A percentile compares a stretch with the other conserved stretches of the same genome.
phyloP scores from a whole-genome alignment of 2,888 invertebrate genomes.

The Aproaerema taeniolella region DNA sequence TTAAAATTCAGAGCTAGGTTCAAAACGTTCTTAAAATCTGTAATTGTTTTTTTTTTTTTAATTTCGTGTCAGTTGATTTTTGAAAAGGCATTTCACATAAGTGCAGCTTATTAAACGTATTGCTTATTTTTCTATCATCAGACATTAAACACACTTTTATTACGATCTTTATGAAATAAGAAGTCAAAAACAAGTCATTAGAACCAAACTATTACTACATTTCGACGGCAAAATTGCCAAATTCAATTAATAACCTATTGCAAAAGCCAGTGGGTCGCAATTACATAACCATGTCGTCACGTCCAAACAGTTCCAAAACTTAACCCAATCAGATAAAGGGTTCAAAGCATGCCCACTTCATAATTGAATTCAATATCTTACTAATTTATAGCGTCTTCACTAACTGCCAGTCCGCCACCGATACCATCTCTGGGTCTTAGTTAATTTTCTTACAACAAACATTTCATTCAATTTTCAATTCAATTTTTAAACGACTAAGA shows the following conservation, averaged over 20 bases:
- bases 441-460: constrained; percentile 21
- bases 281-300: constrained; percentile 22
- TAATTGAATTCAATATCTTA: constrained; percentile 51
- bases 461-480: background rate
- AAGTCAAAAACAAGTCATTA: too few species aligned
- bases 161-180: too few species aligned
- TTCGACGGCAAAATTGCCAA: too few species aligned
- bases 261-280: background rate
- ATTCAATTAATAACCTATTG: constrained; percentile 2
- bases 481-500: background rate
- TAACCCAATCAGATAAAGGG: constrained; percentile 16
- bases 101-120: too few species aligned
- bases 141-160: too few species aligned
- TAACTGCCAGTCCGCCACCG: constrained; percentile 27
- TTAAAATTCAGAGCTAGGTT: too few species aligned
- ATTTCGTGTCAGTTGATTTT: too few species aligned
- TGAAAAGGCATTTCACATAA: too few species aligned
- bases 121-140: too few species aligned
- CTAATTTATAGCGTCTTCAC: constrained; percentile 51
- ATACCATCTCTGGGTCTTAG: constrained; percentile 40
- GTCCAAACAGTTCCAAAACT: constrained; percentile 10
- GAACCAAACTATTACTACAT: too few species aligned
- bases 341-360: constrained; percentile 34
- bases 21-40: too few species aligned
- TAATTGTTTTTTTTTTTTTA: too few species aligned